phyloP scores from a whole-genome alignment of 2,113 vertebrate species.

The Anarrhichthys ocellatus region DNA sequence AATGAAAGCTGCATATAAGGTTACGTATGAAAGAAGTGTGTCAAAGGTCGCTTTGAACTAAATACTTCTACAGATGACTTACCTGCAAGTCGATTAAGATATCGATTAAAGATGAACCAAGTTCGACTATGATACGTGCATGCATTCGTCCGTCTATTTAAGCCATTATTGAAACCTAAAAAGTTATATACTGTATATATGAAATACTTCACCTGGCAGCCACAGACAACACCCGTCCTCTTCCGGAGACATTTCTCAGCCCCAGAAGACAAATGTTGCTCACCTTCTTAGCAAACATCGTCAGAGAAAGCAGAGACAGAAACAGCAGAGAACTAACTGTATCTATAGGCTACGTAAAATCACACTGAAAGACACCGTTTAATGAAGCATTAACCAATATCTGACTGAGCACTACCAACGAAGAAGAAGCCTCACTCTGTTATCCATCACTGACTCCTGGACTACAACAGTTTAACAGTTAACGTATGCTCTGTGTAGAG shows the following conservation, averaged over 20 bases:
- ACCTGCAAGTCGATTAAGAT: too few species aligned
- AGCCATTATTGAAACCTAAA: background rate
- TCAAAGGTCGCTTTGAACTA: too few species aligned
- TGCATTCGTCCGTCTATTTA: background rate
- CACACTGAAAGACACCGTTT: background rate
- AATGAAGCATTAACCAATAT: background rate
- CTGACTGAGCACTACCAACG: accelerated
- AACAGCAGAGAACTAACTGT: too few species aligned
- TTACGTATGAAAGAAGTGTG: too few species aligned
- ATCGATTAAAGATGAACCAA: too few species aligned
- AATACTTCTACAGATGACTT: too few species aligned
- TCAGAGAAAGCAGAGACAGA: background rate
- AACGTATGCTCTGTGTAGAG: background rate
- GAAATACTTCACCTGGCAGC: slow-evolving; percentile 41
- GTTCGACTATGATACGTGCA: too few species aligned
- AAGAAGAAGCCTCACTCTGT: background rate
- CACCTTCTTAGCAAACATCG: slow-evolving; percentile 21
- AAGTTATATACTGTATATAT: background rate
- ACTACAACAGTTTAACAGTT: background rate
- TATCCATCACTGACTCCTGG: background rate
- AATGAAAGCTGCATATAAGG: too few species aligned
- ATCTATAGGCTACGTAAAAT: too few species aligned
- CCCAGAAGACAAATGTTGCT: slow-evolving; percentile 13
- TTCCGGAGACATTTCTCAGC: slow-evolving; percentile 32
- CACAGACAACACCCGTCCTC: background rate